Percentiles rank a stretch among this genome's conserved stretches.
Conservation (phyloP, 2,113 vertebrate genomes). For the Callopanchax toddi region DNA sequence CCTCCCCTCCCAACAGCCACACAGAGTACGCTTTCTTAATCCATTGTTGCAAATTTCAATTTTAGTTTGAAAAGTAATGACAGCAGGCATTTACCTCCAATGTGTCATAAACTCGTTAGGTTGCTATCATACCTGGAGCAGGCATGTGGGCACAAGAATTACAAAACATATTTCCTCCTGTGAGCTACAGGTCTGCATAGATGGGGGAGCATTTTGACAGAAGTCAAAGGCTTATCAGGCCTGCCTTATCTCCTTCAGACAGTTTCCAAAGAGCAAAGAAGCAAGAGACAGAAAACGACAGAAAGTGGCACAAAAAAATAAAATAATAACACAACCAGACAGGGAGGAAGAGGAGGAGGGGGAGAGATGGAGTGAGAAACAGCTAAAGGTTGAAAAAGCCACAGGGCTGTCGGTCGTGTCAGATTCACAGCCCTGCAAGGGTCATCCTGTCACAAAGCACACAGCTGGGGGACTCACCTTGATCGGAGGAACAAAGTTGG, state of each 20-base stretch:
- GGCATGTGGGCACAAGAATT: slow-evolving; percentile 62
- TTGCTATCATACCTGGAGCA: slow-evolving; percentile 65
- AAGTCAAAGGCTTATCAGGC: slow-evolving; percentile 72
- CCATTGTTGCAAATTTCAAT: slow-evolving; percentile 25
- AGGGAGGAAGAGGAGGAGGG: slow-evolving; percentile 3
- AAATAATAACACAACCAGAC: slow-evolving; percentile 4
- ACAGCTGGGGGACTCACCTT: slow-evolving; percentile 66
- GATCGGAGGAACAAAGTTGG: slow-evolving; percentile 44
- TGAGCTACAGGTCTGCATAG: slow-evolving; percentile 66
- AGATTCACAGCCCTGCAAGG: slow-evolving; percentile 46
- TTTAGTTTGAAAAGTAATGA: slow-evolving; percentile 55
- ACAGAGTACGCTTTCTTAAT: background rate
- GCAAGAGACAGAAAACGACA: slow-evolving; percentile 12
- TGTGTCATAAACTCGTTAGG: slow-evolving; percentile 70
- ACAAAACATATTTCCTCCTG: slow-evolving; percentile 74
- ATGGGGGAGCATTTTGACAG: slow-evolving; percentile 59
- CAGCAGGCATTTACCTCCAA: slow-evolving; percentile 36
- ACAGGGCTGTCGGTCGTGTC: slow-evolving; percentile 58
- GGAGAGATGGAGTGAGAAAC: slow-evolving; percentile 29
- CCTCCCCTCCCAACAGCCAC: slow-evolving; percentile 2
- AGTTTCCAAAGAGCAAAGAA: slow-evolving; percentile 70
- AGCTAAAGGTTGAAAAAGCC: slow-evolving; percentile 63
- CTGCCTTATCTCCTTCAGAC: slow-evolving; percentile 76
- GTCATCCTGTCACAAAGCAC: slow-evolving; percentile 57
- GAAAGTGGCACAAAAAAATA: slow-evolving; percentile 6